Evolutionary conservation across 64 coral and sea anemone genomes (phyloP).

Genomic region (Pocillopora damicornis): DNA sequence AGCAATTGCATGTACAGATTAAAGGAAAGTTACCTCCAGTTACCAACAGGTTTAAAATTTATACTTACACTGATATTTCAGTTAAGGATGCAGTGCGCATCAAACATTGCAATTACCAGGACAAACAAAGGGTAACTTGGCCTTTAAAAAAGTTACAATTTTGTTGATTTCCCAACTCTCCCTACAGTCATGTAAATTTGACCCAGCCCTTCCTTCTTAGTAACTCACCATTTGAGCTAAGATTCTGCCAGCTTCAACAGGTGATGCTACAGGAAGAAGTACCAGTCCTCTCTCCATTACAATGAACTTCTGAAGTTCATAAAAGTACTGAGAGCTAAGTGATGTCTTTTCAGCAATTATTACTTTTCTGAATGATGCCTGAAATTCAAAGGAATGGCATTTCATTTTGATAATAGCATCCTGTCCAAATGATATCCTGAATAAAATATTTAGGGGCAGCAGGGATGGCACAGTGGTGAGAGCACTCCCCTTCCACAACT

Average conservation of each 20-base stretch:
- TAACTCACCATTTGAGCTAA: slow-evolving; percentile 64
- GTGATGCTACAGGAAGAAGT: slow-evolving; percentile 51
- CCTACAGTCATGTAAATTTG: not conserved
- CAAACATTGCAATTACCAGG: too few species aligned
- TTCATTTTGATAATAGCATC: not conserved
- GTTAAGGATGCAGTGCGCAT: too few species aligned
- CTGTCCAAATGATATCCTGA: too few species aligned
- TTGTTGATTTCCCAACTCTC: not conserved
- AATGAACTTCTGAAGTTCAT: slow-evolving; percentile 57
- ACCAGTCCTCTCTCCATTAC: slow-evolving; percentile 57
- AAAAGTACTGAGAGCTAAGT: slow-evolving; percentile 64
- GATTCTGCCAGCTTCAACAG: slow-evolving; percentile 52
- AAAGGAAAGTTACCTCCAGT: too few species aligned
- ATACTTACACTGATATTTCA: too few species aligned
- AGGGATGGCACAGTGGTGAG: too few species aligned
- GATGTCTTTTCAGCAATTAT: slow-evolving; percentile 60
- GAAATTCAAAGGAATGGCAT: not conserved
- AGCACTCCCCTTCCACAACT: too few species aligned
- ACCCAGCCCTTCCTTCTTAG: not conserved
- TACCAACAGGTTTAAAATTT: too few species aligned
- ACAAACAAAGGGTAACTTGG: too few species aligned
- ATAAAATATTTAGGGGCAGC: too few species aligned
- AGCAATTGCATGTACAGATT: too few species aligned
- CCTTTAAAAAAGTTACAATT: not conserved
- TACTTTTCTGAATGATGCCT: slow-evolving; percentile 33